Base-by-base conservation (phyloP, 2,888 invertebrate species). In the Bombylius discolor region DNA sequence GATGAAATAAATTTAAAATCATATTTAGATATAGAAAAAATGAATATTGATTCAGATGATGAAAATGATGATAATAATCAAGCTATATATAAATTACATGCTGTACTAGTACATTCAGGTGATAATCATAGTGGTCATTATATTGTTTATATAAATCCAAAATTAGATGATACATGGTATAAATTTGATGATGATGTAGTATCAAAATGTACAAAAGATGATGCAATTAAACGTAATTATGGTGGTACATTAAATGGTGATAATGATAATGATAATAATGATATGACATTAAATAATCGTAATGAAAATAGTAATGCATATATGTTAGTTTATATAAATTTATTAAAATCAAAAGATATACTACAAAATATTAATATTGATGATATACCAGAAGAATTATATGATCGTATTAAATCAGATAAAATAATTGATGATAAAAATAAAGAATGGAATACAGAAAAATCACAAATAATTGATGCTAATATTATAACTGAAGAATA, bases 121-220 rank as follows among this genome's bases (percentile, higher is more conserved):
- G 98, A 99, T 75, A 98, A 98, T 78, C 97, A 98, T 69, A 97
- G 97, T 12, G 99, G 99, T 0, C 99, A 99, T 74, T 99, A 99
- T 75, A 97, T 99, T 57, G 98, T 98, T 55, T 99, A 96, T 76
- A 97, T 99, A 67, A 98, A 98, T 77, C 98, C 98, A 0, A 87
- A 85, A 69, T 93, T 94, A 36, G 94, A 94, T 70, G 92, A 91
- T 59, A 89, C 87, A 79, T 91, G 90, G 76, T 73, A 70, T 64
- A 98, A 99, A 75, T 99, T 99, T 77, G 99, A 99, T 72, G 99
- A 99, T 73, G 99, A 99, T 74, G 97, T 99, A 23, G 99, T 99
- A 3, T 96, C 96, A 8, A 83, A 91, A 61, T 97, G 97, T 77
- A 87, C 92, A 52, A 92, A 92, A 73, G 85, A 87, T 69, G 99